Evolutionary conservation across 1,140 invertebrate genomes (phyloP).

Genomic region (Amphibalanus amphitrite): DNA sequence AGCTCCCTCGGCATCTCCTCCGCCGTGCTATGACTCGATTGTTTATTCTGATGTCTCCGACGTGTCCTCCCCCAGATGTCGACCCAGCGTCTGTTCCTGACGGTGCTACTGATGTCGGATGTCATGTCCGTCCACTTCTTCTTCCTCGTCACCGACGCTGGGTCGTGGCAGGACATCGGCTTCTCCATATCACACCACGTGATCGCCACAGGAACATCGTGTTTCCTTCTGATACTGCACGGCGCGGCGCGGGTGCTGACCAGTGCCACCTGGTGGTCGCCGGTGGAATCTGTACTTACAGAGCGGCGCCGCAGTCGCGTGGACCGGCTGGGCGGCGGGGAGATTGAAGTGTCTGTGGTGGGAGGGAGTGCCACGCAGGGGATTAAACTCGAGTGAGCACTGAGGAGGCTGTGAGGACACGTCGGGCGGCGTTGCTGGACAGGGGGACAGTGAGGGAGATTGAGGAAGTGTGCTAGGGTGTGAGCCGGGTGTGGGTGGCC

Average conservation of each 20-base stretch:
- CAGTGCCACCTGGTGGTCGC: slow-evolving; percentile 8
- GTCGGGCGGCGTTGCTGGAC: too few species aligned
- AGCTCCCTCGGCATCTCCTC: too few species aligned
- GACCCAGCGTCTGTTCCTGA: slow-evolving; percentile 38
- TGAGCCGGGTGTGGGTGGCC: too few species aligned
- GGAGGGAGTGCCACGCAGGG: background rate
- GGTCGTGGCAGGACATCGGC: slow-evolving; percentile 93
- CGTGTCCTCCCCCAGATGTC: slow-evolving; percentile 29
- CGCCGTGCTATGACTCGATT: too few species aligned
- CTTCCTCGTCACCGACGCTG: slow-evolving; percentile 59
- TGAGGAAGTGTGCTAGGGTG: too few species aligned
- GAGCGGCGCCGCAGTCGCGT: background rate
- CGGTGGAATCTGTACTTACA: background rate
- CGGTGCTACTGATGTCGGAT: slow-evolving; percentile 63
- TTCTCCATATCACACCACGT: slow-evolving; percentile 43
- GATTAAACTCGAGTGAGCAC: background rate
- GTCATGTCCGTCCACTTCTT: slow-evolving; percentile 72
- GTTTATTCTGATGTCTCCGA: background rate
- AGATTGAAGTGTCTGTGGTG: background rate
- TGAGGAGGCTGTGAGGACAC: too few species aligned
- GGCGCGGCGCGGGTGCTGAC: slow-evolving; percentile 20
- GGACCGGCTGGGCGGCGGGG: background rate
- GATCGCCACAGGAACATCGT: slow-evolving; percentile 34
- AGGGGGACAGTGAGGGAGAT: too few species aligned
- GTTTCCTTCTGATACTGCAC: slow-evolving; percentile 26